Base-by-base conservation (phyloP, 2,797 vertebrate genomes). In the Capromys pilorides region DNA sequence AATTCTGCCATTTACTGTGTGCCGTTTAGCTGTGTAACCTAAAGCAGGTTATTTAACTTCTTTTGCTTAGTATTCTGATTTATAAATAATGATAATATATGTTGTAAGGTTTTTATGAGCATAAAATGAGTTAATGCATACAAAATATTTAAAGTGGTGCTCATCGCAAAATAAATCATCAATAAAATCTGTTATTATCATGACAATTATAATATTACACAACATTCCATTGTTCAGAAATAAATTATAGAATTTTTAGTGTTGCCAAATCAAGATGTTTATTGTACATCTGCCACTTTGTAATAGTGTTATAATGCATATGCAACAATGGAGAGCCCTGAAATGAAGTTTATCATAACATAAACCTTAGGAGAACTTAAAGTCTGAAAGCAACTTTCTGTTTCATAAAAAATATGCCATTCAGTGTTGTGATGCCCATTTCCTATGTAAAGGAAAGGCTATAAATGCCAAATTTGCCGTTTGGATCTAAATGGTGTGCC, bases 41-140 rank as follows among this genome's bases (percentile, higher is more conserved):
- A 61, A 7, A 13, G 33, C 66, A 45, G 64, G 69, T 28, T 77
- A n/a, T 13, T 3, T 73, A 51, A 39, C 2, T 21, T 82, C n/a
- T 73, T 21, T 33, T 36, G 26, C 62, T 96, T 88, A 4, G 31
- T 86, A 41, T 83, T n/a, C 41, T 77, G 91, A n/a, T 36, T 94
- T 39, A 69, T 62, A 91, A 86, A 28, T 62, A 86, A 88, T 13
- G 12, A n/a, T 39, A 83, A 31, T 4, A 11, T 54, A 77, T 66
- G 83, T 78, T 36, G 0, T n/a, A 61, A 24, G 0, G 14, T 59
- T 85, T 49, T 81, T 83, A 33, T 81, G 16, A 85, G 8, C 33
- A 87, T 67, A 16, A 67, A 67, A 86, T 57, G n/a, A 84, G 7
- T 41, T 33, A 73, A 71, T 57, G 33, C 7, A 33, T 57, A 8